A percentile compares a stretch with the other conserved stretches of the same genome.
phyloP scores from a whole-genome alignment of 2,888 invertebrate genomes.

The Microctonus hyperodae region DNA sequence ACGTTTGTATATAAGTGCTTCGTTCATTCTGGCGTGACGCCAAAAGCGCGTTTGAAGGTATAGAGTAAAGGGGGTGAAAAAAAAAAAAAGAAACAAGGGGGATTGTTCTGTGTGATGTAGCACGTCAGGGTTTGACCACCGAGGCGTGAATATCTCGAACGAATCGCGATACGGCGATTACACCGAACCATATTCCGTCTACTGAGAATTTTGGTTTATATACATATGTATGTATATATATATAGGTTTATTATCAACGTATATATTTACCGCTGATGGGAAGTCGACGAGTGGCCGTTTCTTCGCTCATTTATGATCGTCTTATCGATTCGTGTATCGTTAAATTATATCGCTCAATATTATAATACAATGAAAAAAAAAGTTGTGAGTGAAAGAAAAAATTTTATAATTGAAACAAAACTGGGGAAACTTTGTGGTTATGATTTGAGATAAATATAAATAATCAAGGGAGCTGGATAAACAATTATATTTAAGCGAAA shows the following conservation, averaged over 20 bases:
- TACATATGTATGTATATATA: not conserved
- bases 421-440: not conserved
- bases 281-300: constrained; percentile 1
- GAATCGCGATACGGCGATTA: constrained; percentile 23
- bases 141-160: constrained; percentile 28
- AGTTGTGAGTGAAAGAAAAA: not conserved
- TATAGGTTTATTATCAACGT: not conserved
- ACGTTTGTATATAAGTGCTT: not conserved
- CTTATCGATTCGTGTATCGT: constrained; percentile 8
- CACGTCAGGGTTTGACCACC: constrained; percentile 28
- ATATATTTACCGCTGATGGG: no score
- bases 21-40: constrained; percentile 21
- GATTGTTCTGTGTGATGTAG: constrained; percentile 3
- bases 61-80: constrained; percentile 3
- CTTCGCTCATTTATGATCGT: constrained; percentile 7
- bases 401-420: not conserved
- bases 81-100: constrained; percentile 13
- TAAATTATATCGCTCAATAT: not conserved
- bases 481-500: not conserved
- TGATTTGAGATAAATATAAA: no score
- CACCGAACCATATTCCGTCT: constrained; percentile 6
- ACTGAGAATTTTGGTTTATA: not conserved
- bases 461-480: not conserved
- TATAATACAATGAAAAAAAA: not conserved
- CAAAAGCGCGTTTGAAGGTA: constrained; percentile 11